Base-by-base conservation (phyloP, 1,140 invertebrate genomes). In the Bicyclus anynana region DNA sequence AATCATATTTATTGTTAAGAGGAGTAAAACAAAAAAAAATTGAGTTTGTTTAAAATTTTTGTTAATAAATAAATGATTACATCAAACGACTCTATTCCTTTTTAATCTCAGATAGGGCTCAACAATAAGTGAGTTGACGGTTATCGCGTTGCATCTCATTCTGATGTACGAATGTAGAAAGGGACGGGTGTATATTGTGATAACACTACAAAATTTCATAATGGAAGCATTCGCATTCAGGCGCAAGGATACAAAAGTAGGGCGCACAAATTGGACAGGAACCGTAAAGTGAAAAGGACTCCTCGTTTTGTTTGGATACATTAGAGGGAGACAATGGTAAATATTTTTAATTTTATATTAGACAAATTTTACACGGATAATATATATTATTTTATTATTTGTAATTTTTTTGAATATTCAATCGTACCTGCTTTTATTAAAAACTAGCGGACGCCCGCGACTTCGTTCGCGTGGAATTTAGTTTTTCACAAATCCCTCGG, bases 241-340 rank as follows among this genome's bases (percentile, higher is more conserved):
- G 63, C 59, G 58, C 58, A 72, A 77, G 78, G 78, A 77, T 79
- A 74, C 66, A 64, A 57, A 72, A 81, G 71, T 81, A 65, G 74
- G 69, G 57, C 76, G 70, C 49, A 65, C 57, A 64, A 75, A 72
- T 78, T 77, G 72, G 61, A 54, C 62, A 54, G 62, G 63, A 60
- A 16, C 38, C 16, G 18, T 7, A 65, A 49, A 54, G 62, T 42
- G 13, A 20, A 21, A 21, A 51, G 17, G 33, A 55, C 37, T 16
- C 54, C 59, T 42, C 53, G 62, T 16, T 16, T 46, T 42, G 27
- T 27, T 48, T 35, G 50, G 46, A 57, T 47, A 53, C 26, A 40
- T 27, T 27, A 1, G 17, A 40, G 12, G 18, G 12, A 42, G 12
- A 35, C 55, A 59, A 69, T 69, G 67, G 67, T 69, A 61, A 69